Base-by-base conservation (phyloP, 2,888 invertebrate species). In the Halocaridina rubra region DNA sequence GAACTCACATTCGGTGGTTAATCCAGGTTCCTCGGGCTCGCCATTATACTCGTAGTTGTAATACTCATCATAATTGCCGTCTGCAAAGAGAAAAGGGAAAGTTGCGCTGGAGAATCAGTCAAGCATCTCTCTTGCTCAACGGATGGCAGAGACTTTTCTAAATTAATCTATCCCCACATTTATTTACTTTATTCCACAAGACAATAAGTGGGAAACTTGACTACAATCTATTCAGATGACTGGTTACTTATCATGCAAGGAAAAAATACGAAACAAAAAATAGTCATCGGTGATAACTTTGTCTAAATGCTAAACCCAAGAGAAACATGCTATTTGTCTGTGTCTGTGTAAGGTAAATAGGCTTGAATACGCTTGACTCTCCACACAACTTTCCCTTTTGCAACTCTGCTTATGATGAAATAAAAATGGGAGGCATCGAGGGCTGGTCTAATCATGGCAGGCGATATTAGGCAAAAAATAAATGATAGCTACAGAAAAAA, bases 1-100 rank as follows among this genome's bases (percentile, higher is more conserved):
- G 89, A 93, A 93, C 81, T 92, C 90, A 89, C 94, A 94, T 5
- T 84, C 79, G 64, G 67, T 30, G 33, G 61, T 71, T 3, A 32
- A 13, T 27, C 30, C 30, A 8, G 69, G 69, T 46, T 24, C 75
- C 61, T 72, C 81, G 10, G 22, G 16, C 13, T 33, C 33, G 2
- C 24, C 33, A 27, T 81, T 79, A 61, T 77, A 64, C 59, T 86
- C 77, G 32, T 84, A 69, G 81, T 86, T 77, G 77, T 77, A 61
- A 74, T 81, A 71, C 13, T 64, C 78, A 22, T 53, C 67, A 71
- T 87, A 87, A n/a, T n/a, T n/a, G 27, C 80, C 61, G 69, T 86
- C 81, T 78, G 87, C 84, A 87, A 85, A 85, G 85, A 81, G 78
- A 84, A 82, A 84, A 85, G 86, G 86, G 86, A 86, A 77, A 29